Percentiles rank a stretch among this genome's conserved stretches.
These are phyloP conservation scores for Conomelus anceps DNA, from an alignment of 2,888 invertebrate species.

Conservation along the genomic window DNA sequence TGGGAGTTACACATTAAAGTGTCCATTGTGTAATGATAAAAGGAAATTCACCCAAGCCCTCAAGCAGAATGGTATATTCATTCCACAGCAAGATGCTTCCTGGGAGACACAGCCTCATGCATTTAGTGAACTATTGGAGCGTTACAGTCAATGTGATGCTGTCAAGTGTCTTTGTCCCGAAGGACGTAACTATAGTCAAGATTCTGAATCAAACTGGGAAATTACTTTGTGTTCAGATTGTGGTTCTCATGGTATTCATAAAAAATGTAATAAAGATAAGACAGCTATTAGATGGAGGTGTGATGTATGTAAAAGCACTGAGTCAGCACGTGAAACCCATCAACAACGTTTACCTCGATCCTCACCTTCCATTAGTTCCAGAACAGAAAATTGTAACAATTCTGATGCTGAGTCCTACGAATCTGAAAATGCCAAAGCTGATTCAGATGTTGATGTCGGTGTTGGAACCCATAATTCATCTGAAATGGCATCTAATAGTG, in stretches of 20 bases:
- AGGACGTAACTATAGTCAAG: conserved; percentile 46
- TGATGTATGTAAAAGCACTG: neutral
- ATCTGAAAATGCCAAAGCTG: no score
- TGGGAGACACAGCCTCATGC: conserved; percentile 77
- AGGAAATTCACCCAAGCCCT: conserved; percentile 55
- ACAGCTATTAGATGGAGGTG: neutral
- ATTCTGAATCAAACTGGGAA: conserved; percentile 46
- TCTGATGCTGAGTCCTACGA: no score
- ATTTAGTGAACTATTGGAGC: conserved; percentile 60
- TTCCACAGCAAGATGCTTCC: conserved; percentile 75
- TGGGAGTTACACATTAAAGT: conserved; percentile 71
- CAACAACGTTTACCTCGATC: neutral
- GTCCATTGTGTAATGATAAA: conserved; percentile 72
- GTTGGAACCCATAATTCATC: no score
- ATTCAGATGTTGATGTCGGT: no score
- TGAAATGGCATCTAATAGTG: no score
- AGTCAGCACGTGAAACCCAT: neutral
- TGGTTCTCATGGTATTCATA: conserved; percentile 51
- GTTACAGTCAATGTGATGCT: conserved; percentile 56
- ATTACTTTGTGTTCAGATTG: conserved; percentile 49
- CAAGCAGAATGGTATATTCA: conserved; percentile 61
- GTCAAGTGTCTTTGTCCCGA: conserved; percentile 52
- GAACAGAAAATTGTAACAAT: no score
- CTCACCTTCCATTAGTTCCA: neutral
- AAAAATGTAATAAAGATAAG: neutral